Evolutionary conservation across 2,113 vertebrate species (phyloP).

Genomic region (Excalfactoria chinensis): DNA sequence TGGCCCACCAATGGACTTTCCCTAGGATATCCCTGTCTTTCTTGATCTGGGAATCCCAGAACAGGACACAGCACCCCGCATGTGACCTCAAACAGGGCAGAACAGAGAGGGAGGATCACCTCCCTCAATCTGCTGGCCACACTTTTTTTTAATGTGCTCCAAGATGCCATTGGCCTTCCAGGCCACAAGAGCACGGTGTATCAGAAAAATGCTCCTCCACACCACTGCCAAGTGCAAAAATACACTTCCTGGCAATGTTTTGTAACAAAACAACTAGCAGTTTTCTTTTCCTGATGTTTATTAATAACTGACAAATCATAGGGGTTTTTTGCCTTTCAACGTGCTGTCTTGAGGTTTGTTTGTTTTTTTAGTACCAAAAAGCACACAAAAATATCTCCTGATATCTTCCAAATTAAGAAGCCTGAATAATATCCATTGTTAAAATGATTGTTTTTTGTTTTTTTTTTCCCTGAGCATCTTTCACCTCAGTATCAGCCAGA

Average conservation of each 20-base stretch:
- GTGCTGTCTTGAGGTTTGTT: background rate
- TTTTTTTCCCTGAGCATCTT: background rate
- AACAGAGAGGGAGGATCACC: too few relatives aligned
- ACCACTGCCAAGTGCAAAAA: background rate
- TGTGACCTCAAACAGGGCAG: too few relatives aligned
- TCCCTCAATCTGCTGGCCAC: too few relatives aligned
- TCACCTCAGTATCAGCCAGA: background rate
- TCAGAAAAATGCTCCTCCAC: background rate
- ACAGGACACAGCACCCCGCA: too few relatives aligned
- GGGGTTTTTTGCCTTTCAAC: background rate
- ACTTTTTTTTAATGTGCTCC: too few relatives aligned
- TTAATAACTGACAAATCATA: background rate
- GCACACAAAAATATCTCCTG: background rate
- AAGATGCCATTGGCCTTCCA: background rate
- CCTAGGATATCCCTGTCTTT: too few relatives aligned
- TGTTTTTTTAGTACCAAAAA: background rate
- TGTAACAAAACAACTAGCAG: background rate
- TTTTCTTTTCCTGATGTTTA: background rate
- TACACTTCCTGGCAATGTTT: background rate
- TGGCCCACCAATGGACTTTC: too few relatives aligned
- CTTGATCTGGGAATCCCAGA: too few relatives aligned
- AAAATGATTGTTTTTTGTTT: background rate
- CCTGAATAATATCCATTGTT: background rate
- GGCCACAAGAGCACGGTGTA: too few relatives aligned
- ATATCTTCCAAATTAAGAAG: background rate